Base-by-base conservation (phyloP, 92 coral and sea anemone species). In the Bergia sp. region DNA sequence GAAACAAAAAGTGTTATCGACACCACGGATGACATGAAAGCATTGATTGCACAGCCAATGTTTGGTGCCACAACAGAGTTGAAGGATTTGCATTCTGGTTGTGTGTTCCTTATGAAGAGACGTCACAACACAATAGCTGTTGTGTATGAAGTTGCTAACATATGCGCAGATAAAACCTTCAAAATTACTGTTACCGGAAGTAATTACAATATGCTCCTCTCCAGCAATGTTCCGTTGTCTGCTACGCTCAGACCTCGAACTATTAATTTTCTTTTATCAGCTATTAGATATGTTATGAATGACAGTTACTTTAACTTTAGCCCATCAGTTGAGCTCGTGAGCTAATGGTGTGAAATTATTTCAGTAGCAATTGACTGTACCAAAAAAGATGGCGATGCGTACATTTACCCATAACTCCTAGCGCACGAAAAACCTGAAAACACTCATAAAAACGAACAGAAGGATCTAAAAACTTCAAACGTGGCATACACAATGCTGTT, bases 161-260 rank as follows among this genome's bases (percentile, higher is more conserved):
- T 86, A 2, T 91, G 93, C 39, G 7, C 64, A 1, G 91, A 88
- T 77, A 82, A 88, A 65, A 88, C 89, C 5, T 91, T 91, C 73
- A 44, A 37, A 61, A 13, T 91, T 4, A 44, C 76, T 37, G 76
- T 88, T 41, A 47, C 45, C 50, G 93, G 91, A 61, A 37, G 57
- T 1, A 38, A 76, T 21, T 82, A 66, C 37, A 81, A 88, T 15
- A 81, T 91, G 61, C 86, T 91, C 11, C 12, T 91, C 3, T 82
- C 93, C 2, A 76, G 50, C 43, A 29, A 45, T 23, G 37, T 91
- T 8, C 96, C 93, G 0, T 42, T 93, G 75, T 45, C 49, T 0
- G 85, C 86, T n/a, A 41, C 79, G 3, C 87, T 93, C 7, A 29
- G 80, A 72, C 96, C 96, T 4, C 91, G 83, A 74, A 91, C 93